phyloP scores from a whole-genome alignment of 92 coral and sea anemone species.

The Parazoanthus swiftii region DNA sequence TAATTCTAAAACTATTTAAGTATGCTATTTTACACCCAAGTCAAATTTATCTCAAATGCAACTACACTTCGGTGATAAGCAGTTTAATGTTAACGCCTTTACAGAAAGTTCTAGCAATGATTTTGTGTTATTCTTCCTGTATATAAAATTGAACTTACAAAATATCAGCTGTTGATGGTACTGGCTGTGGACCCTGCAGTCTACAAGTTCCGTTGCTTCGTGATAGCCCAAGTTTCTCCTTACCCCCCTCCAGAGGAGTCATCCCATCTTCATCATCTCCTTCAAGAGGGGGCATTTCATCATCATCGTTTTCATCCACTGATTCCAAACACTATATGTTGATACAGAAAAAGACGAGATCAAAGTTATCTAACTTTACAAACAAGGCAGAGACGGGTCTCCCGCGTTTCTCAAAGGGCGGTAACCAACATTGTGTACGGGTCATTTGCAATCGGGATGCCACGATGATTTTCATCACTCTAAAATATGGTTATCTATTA shows the following conservation, averaged over 20 bases:
- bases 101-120: background rate
- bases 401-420: background rate
- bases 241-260: slow-evolving; percentile 32
- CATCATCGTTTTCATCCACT: slow-evolving; percentile 33
- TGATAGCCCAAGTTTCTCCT: background rate
- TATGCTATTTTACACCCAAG: too few species aligned
- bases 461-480: too few species aligned
- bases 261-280: slow-evolving; percentile 25
- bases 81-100: too few species aligned
- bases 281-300: slow-evolving; percentile 49
- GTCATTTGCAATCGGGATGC: too few species aligned
- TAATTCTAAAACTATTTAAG: too few species aligned
- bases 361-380: background rate
- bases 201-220: background rate
- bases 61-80: background rate
- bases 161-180: slow-evolving; percentile 20
- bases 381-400: background rate
- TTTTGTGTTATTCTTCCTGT: too few species aligned
- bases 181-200: background rate
- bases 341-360: background rate
- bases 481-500: too few species aligned
- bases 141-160: slow-evolving; percentile 28
- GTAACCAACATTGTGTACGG: background rate
- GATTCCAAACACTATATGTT: background rate
- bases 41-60: too few species aligned